phyloP scores from a whole-genome alignment of 2,888 invertebrate genomes.

The Drosophila anomelani region DNA sequence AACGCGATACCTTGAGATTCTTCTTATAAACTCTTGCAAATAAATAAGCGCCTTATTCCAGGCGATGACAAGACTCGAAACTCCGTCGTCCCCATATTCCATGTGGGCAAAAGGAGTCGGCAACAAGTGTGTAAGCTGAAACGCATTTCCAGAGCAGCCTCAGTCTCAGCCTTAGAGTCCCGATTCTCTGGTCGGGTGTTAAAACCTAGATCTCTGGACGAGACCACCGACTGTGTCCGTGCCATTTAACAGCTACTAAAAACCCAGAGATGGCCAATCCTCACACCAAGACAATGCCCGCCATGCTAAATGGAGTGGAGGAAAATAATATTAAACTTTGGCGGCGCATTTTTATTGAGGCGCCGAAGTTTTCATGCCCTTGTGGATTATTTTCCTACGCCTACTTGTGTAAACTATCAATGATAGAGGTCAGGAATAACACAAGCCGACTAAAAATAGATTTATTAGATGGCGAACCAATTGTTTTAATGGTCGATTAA shows the following conservation, averaged over 20 bases:
- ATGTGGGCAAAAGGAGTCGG: conserved; percentile 62
- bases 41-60: conserved; percentile 79
- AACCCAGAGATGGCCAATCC: conserved; percentile 59
- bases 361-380: conserved; percentile 68
- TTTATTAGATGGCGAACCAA: conserved; percentile 30
- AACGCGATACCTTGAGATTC: conserved; percentile 56
- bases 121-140: conserved; percentile 77
- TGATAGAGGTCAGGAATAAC: conserved; percentile 52
- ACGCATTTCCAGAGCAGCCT: conserved; percentile 69
- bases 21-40: conserved; percentile 55
- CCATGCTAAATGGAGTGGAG: conserved; percentile 42
- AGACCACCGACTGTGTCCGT: conserved; percentile 74
- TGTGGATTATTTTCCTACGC: conserved; percentile 35
- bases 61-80: conserved; percentile 67
- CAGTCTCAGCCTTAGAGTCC: not conserved
- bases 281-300: conserved; percentile 34
- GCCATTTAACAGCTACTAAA: conserved; percentile 80
- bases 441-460: conserved; percentile 32
- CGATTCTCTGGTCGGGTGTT: conserved; percentile 67
- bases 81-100: conserved; percentile 15
- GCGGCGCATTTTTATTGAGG: conserved; percentile 38
- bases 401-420: conserved; percentile 48
- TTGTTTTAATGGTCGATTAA: conserved; percentile 22
- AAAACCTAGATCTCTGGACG: conserved; percentile 67
- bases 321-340: conserved; percentile 44